Base-by-base conservation (phyloP, 1,140 invertebrate genomes). In the Drosophila sulfurigaster region DNA sequence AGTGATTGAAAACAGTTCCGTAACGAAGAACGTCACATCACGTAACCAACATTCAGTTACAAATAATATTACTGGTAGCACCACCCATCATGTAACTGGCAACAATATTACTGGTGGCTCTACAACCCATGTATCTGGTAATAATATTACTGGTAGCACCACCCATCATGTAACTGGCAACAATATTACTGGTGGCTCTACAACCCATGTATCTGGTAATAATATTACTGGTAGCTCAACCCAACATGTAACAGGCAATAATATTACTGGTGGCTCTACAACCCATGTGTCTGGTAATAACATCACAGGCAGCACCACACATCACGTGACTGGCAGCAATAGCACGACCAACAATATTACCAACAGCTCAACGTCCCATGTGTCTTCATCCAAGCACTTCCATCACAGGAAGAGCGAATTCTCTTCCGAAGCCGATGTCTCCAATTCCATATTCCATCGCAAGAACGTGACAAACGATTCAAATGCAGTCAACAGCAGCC, bases 371-470 rank as follows among this genome's bases (percentile, higher is more conserved):
- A 64, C 70, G 1, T 57, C 78, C 2, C 83, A 86, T 0, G 30
- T 52, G 46, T 52, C 43, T 46, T 66, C 71, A 5, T 82, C 88
- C 0, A 92, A 92, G 63, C 81, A 92, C 32, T 92, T 91, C 62
- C 91, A 92, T 75, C 96, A 96, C 77, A 94, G 96, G 10, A 95
- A 95, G 75, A 97, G 95, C 48, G 94, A 96, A 20, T 95, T 97
- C 54, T 95, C 95, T 1, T 95, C 96, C 0, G 94, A 95, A n/a
- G 94, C 95, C 0, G 95, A 97, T 78, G 94, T 96, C 0, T 95
- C 93, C 30, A 97, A 97, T 76, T 94, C 96, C 15, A 95, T 97
- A 16, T 94, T 97, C 3, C 96, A 97, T 89, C 94, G 96, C 10
- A 96, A 96, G 81, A 95, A 95, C 20, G 94, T 10, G 7, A 63